A percentile compares a stretch with the other conserved stretches of the same genome.
These are phyloP conservation scores for Antheraea mylitta DNA, from an alignment of 1,140 invertebrate genomes.

Conservation along the genomic window DNA sequence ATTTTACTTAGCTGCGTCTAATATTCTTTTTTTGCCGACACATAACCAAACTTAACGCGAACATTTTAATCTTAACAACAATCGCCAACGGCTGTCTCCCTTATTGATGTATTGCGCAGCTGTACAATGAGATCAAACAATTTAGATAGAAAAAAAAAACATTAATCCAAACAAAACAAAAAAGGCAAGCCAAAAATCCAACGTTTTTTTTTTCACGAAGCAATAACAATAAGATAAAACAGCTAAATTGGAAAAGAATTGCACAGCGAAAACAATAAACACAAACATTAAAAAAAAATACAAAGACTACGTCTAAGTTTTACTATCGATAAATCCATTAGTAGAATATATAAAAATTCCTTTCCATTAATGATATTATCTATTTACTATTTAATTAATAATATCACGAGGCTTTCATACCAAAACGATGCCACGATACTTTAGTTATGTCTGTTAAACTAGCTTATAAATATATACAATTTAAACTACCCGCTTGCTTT, in stretches of 20 bases:
- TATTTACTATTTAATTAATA: slow-evolving; percentile 76
- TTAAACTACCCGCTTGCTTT: slow-evolving; percentile 72
- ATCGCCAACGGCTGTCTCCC: slow-evolving; percentile 66
- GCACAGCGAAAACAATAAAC: slow-evolving; percentile 76
- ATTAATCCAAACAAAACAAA: slow-evolving; percentile 41
- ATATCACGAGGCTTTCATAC: slow-evolving; percentile 75
- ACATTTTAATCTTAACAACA: slow-evolving; percentile 53
- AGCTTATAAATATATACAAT: slow-evolving; percentile 76
- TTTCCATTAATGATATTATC: slow-evolving; percentile 74
- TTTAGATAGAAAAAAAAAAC: slow-evolving; percentile 58
- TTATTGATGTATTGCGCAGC: slow-evolving; percentile 66
- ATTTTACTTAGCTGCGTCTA: slow-evolving; percentile 42
- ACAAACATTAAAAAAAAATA: slow-evolving; percentile 68
- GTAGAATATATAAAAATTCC: slow-evolving; percentile 76
- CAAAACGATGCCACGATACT: slow-evolving; percentile 67
- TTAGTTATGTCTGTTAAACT: slow-evolving; percentile 41
- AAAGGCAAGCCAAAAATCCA: slow-evolving; percentile 36
- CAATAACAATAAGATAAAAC: slow-evolving; percentile 59
- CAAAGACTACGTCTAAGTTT: slow-evolving; percentile 71
- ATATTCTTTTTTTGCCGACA: slow-evolving; percentile 62
- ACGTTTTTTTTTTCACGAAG: slow-evolving; percentile 45
- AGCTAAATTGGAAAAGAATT: slow-evolving; percentile 62
- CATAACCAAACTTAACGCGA: slow-evolving; percentile 66
- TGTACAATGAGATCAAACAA: slow-evolving; percentile 71
- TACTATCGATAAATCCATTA: slow-evolving; percentile 75